Evolutionary conservation across 92 coral and sea anemone species (phyloP).

Genomic region (Isaurus tuberculatus): DNA sequence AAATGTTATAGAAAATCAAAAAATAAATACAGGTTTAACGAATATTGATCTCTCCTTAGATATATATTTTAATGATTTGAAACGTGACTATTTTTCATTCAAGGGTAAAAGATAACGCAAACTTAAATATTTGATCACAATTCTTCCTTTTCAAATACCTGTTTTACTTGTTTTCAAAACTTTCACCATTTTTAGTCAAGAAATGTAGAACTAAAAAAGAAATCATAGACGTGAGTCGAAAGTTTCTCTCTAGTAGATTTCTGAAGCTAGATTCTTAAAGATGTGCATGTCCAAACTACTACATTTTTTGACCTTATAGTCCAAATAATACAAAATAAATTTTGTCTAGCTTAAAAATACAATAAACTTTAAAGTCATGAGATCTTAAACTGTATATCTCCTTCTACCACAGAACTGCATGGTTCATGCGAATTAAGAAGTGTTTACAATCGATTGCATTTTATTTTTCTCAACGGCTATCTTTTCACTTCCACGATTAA

Average conservation of each 20-base stretch:
- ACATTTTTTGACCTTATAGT: not conserved
- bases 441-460: not conserved
- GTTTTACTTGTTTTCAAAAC: not conserved
- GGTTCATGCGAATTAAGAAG: not conserved
- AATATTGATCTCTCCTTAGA: not conserved
- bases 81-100: not conserved
- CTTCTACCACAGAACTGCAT: not conserved
- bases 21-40: not conserved
- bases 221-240: too few species aligned
- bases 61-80: not conserved
- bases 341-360: not conserved
- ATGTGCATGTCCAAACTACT: too few species aligned
- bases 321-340: not conserved
- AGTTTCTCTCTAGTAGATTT: too few species aligned
- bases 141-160: too few species aligned
- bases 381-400: not conserved
- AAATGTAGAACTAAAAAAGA: too few species aligned
- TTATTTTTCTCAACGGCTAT: not conserved
- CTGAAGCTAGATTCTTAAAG: too few species aligned
- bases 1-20: not conserved
- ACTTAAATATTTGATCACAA: not conserved
- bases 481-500: not conserved
- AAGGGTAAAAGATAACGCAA: not conserved
- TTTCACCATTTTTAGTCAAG: too few species aligned
- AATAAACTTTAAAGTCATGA: not conserved